These are phyloP conservation scores for Polyommatus iphigenia DNA, from an alignment of 2,888 invertebrate species.

Conservation along the genomic window DNA sequence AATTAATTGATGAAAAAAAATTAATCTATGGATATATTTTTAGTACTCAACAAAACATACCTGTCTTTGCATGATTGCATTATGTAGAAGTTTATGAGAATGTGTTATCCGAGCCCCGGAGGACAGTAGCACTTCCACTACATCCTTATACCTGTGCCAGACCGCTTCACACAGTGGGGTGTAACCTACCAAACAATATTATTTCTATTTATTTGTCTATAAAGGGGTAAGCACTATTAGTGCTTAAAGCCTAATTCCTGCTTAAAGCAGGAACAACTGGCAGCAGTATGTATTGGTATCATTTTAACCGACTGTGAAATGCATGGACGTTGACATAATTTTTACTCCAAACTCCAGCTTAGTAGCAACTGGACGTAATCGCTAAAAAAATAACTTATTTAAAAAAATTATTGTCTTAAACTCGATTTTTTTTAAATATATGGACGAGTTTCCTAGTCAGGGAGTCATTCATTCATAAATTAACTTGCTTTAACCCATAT, in stretches of 20 bases:
- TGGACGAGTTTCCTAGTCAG: too few species aligned
- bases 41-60: slow-evolving; percentile 42
- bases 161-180: slow-evolving; percentile 87
- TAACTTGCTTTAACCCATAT: too few species aligned
- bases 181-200: slow-evolving; percentile 56
- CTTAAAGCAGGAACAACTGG: neutral
- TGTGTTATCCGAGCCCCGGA: slow-evolving; percentile 86
- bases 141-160: slow-evolving; percentile 80
- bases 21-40: neutral
- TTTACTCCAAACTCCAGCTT: too few species aligned
- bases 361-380: too few species aligned
- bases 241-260: too few species aligned
- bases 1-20: too few species aligned
- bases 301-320: too few species aligned
- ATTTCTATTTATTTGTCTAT: neutral
- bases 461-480: too few species aligned
- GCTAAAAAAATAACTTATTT: too few species aligned
- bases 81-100: slow-evolving; percentile 85
- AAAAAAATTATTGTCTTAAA: too few species aligned
- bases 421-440: too few species aligned
- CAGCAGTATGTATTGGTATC: neutral
- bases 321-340: too few species aligned
- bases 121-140: slow-evolving; percentile 80
- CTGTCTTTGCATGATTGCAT: slow-evolving; percentile 83
- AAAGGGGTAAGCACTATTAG: neutral